Evolutionary conservation across 1,140 invertebrate genomes (phyloP).

Genomic region (Arctopsyche grandis): DNA sequence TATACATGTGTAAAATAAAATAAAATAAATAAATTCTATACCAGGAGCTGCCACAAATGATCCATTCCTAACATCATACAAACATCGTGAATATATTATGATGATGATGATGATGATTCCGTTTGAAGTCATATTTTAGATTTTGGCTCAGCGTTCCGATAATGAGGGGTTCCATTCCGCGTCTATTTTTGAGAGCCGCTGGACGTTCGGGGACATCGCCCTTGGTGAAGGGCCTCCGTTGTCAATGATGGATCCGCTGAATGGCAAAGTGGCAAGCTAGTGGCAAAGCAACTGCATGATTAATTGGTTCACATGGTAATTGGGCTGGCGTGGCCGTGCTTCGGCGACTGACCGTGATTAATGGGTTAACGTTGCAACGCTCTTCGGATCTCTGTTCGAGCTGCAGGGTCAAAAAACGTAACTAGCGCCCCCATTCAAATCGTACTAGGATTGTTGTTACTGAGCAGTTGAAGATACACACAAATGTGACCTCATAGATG

Average conservation of each 20-base stretch:
- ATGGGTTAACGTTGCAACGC: background rate
- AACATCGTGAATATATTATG: too few species aligned
- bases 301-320: conserved; percentile 28
- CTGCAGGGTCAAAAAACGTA: conserved; percentile 2
- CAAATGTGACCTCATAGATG: too few species aligned
- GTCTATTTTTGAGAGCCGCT: background rate
- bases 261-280: background rate
- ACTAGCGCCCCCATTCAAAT: background rate
- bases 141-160: background rate
- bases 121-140: too few species aligned
- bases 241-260: conserved; percentile 8
- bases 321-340: conserved; percentile 13
- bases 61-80: too few species aligned
- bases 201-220: background rate
- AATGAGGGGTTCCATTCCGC: background rate
- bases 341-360: background rate
- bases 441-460: too few species aligned
- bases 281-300: background rate
- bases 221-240: background rate
- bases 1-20: too few species aligned
- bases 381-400: background rate
- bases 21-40: too few species aligned
- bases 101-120: too few species aligned
- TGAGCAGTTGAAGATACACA: too few species aligned
- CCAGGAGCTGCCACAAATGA: too few species aligned